Conservation (phyloP, 1,140 invertebrate species). For the Aphelinus certus region DNA sequence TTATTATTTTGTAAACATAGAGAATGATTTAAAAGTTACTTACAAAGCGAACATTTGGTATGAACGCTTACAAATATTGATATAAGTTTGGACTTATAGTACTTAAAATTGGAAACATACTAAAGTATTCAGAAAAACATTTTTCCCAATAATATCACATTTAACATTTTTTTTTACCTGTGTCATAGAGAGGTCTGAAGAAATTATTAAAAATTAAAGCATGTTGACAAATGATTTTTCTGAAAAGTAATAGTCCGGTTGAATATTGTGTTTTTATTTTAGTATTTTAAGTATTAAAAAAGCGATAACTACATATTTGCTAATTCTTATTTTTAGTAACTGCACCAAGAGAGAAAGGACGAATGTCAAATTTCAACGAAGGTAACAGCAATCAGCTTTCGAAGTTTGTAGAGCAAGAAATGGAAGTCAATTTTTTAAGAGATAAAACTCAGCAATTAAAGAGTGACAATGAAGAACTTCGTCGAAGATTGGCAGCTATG, state of each 20-base stretch:
- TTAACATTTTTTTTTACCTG: no score
- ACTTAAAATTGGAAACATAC: no score
- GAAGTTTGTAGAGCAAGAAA: conserved; percentile 57
- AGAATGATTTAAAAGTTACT: no score
- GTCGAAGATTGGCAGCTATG: conserved; percentile 68
- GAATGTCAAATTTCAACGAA: neutral
- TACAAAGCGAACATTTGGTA: no score
- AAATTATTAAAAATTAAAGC: neutral
- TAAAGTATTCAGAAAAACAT: neutral
- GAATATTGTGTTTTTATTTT: conserved; percentile 12
- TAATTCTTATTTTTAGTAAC: conserved; percentile 20
- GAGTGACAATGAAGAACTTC: conserved; percentile 73
- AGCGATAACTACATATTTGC: neutral
- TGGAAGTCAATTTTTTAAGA: conserved; percentile 64
- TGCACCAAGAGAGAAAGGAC: neutral
- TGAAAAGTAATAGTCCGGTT: neutral
- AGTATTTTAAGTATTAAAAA: conserved; percentile 7
- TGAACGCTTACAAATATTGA: no score
- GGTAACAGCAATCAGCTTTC: conserved; percentile 41
- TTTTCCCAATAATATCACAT: neutral
- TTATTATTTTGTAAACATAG: neutral
- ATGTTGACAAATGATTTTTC: conserved; percentile 3
- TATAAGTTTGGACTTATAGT: no score
- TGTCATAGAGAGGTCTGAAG: no score
- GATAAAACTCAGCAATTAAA: conserved; percentile 65